Conservation (phyloP, 2,888 invertebrate genomes). For the Callimorpha dominula region DNA sequence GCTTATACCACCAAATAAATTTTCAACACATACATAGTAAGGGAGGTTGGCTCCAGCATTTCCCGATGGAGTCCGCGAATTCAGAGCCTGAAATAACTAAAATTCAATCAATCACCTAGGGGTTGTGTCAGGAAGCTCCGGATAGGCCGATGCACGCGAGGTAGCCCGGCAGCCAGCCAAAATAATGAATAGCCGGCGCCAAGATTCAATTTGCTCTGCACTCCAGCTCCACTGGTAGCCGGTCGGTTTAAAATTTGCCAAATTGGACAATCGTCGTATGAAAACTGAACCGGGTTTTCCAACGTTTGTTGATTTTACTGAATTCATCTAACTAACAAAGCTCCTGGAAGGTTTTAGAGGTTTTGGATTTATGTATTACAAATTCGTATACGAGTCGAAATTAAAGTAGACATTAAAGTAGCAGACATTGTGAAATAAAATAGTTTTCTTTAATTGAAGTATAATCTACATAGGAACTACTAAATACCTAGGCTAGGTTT, state of each 20-base stretch:
- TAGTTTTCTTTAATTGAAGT: too few species aligned
- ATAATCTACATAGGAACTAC: too few species aligned
- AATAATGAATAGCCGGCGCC: constrained; percentile 64
- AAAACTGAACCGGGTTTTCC: constrained; percentile 49
- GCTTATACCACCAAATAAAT: not conserved
- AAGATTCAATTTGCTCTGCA: constrained; percentile 75
- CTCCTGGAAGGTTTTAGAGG: not conserved
- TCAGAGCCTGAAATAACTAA: constrained; percentile 29
- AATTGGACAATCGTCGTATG: constrained; percentile 64
- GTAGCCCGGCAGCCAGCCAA: constrained; percentile 48
- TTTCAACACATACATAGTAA: not conserved
- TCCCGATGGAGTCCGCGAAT: constrained; percentile 18
- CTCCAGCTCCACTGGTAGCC: constrained; percentile 60
- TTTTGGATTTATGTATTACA: not conserved
- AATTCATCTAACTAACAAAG: constrained; percentile 34
- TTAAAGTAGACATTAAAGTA: too few species aligned
- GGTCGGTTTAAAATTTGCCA: constrained; percentile 67
- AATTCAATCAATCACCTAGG: constrained; percentile 37
- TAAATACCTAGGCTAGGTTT: too few species aligned
- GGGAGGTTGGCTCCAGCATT: not conserved
- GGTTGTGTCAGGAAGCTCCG: constrained; percentile 16
- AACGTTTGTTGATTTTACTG: constrained; percentile 35
- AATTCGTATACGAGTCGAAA: too few species aligned
- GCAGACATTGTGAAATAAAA: too few species aligned
- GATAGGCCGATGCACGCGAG: constrained; percentile 17